Percentiles rank a stretch among this genome's conserved stretches.
Conservation (phyloP, 2,113 vertebrate species). For the Ginglymostoma cirratum region DNA sequence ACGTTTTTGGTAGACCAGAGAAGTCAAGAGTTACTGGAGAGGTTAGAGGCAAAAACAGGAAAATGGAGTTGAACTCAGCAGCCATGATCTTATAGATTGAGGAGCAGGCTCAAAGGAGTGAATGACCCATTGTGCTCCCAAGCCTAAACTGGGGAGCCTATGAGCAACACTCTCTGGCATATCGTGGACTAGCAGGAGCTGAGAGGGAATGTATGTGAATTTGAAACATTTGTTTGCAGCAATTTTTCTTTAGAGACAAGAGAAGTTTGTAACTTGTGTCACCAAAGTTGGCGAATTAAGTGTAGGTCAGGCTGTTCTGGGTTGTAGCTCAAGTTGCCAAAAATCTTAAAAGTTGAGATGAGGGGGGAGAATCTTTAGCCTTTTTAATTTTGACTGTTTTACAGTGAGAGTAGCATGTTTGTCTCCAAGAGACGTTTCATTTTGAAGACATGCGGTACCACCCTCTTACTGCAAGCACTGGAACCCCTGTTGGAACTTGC, state of each 20-base stretch:
- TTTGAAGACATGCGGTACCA: conserved; percentile 99
- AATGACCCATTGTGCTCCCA: too few relatives aligned
- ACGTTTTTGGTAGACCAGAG: too few relatives aligned
- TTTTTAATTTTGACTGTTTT: conserved; percentile 38
- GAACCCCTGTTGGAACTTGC: conserved; percentile 97
- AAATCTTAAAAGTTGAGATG: neutral
- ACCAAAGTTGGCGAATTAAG: neutral
- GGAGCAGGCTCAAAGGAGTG: too few relatives aligned
- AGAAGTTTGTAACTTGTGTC: neutral
- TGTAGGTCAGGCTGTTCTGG: neutral
- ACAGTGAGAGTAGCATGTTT: conserved; percentile 99
- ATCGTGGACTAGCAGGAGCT: neutral
- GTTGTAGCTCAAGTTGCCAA: neutral
- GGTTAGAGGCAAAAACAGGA: too few relatives aligned
- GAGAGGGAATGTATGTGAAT: neutral
- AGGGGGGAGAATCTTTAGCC: neutral
- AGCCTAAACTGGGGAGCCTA: neutral
- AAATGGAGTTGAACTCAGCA: too few relatives aligned
- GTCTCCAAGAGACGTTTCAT: conserved; percentile 99
- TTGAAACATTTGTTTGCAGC: neutral
- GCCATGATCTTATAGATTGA: too few relatives aligned
- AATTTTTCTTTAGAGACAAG: neutral
- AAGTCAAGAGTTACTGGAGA: too few relatives aligned
- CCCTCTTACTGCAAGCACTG: conserved; percentile 99
- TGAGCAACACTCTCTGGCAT: neutral